Evolutionary conservation across 2,113 vertebrate species (phyloP).

Genomic region (Cathartes aura): DNA sequence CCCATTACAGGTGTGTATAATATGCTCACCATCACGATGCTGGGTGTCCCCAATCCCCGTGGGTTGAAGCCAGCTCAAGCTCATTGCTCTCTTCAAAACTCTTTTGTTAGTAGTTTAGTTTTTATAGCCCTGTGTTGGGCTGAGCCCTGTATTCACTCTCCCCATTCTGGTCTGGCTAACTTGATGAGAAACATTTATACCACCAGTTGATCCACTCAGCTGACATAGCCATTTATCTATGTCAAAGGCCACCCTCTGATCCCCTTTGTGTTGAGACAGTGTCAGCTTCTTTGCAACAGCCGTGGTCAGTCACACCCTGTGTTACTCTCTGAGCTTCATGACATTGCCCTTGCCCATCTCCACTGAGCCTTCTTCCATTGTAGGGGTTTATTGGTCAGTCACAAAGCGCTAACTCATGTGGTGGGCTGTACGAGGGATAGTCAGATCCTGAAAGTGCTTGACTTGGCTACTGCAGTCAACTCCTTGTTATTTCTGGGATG

Average conservation of each 20-base stretch:
- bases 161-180: not conserved
- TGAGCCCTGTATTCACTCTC: not conserved
- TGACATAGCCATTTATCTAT: not conserved
- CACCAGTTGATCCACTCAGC: not conserved
- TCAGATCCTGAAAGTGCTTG: not conserved
- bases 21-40: fast-evolving
- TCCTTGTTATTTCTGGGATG: not conserved
- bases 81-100: not conserved
- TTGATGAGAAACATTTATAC: not conserved
- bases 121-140: not conserved
- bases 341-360: not conserved
- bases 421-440: not conserved
- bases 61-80: not conserved
- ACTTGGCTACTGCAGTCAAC: not conserved
- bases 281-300: not conserved
- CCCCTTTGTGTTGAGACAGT: not conserved
- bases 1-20: not conserved
- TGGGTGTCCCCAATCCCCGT: not conserved
- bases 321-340: not conserved
- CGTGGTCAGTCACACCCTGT: not conserved
- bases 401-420: not conserved
- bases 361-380: not conserved
- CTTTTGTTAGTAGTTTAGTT: not conserved
- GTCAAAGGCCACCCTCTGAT: not conserved
- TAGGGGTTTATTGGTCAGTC: not conserved